A percentile compares a stretch with the other conserved stretches of the same genome.
These are phyloP conservation scores for Drosophila kanekoi DNA, from an alignment of 2,888 invertebrate genomes.

Conservation along the genomic window DNA sequence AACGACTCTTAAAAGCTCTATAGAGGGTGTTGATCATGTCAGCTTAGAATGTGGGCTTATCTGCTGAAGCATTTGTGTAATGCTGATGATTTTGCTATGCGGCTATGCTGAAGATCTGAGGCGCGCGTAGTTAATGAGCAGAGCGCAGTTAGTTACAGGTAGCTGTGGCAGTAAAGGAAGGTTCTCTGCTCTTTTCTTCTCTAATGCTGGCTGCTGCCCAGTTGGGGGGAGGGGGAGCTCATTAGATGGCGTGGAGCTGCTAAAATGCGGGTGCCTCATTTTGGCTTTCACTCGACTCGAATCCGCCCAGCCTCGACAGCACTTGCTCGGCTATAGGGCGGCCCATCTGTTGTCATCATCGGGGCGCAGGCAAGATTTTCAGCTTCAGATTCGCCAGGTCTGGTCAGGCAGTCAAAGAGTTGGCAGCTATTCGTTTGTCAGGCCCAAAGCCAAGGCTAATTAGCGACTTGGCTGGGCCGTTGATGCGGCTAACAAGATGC, in stretches of 20 bases:
- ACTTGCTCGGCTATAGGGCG: background rate
- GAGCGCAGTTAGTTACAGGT: background rate
- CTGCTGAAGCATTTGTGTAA: slow-evolving; percentile 10
- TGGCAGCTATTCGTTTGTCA: slow-evolving; percentile 45
- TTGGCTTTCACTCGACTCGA: slow-evolving; percentile 21
- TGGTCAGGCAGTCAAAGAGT: slow-evolving; percentile 23
- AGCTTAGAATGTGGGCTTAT: slow-evolving; percentile 14
- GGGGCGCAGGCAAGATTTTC: slow-evolving; percentile 23
- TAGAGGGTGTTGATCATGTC: slow-evolving; percentile 34
- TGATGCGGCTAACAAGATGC: slow-evolving; percentile 47
- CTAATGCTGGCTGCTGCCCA: background rate
- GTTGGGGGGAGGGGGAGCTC: background rate
- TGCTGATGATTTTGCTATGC: slow-evolving; percentile 24
- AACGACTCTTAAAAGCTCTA: slow-evolving; percentile 2
- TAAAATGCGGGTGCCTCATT: slow-evolving; percentile 41
- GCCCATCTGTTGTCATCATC: slow-evolving; percentile 44
- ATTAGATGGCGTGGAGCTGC: slow-evolving; percentile 31
- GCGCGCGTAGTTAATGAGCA: slow-evolving; percentile 24
- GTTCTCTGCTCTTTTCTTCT: too few relatives aligned
- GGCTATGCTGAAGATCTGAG: slow-evolving; percentile 14
- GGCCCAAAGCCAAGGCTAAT: slow-evolving; percentile 56
- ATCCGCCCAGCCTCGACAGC: background rate
- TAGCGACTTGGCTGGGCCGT: slow-evolving; percentile 59
- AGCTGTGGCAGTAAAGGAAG: background rate
- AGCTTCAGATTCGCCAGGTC: slow-evolving; percentile 8